These are phyloP conservation scores for Mallateleia sp. DNA, from an alignment of 2,888 invertebrate species.

Conservation along the genomic window DNA sequence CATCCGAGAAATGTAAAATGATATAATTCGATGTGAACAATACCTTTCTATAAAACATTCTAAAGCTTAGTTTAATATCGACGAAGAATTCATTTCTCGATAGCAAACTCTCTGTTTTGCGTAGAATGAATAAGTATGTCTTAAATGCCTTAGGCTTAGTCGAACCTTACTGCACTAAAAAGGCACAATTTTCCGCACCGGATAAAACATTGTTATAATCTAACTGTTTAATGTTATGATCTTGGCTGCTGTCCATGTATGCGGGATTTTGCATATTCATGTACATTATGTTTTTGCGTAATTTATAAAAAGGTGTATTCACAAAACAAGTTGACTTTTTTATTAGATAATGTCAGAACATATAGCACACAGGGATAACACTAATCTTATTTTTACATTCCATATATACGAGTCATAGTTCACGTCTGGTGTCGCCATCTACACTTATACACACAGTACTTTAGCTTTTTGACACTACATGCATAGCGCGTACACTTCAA, in stretches of 20 bases:
- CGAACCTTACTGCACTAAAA: slow-evolving; percentile 89
- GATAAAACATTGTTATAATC: slow-evolving; percentile 86
- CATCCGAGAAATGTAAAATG: slow-evolving; percentile 52
- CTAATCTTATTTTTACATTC: too few species aligned
- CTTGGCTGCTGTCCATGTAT: slow-evolving; percentile 47
- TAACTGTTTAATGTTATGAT: slow-evolving; percentile 81
- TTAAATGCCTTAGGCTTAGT: slow-evolving; percentile 86
- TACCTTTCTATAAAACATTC: slow-evolving; percentile 56
- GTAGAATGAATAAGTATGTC: slow-evolving; percentile 79
- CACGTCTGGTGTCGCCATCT: too few species aligned
- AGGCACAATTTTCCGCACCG: slow-evolving; percentile 89
- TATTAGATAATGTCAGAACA: too few species aligned
- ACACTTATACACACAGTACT: too few species aligned
- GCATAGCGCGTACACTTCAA: too few species aligned
- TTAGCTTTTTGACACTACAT: too few species aligned
- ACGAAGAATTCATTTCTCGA: slow-evolving; percentile 64
- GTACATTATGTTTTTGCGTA: too few species aligned
- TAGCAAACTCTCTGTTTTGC: slow-evolving; percentile 72
- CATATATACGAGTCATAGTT: too few species aligned
- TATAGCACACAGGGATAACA: too few species aligned
- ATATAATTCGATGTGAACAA: slow-evolving; percentile 63
- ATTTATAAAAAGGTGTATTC: too few species aligned
- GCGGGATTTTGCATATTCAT: slow-evolving; percentile 65
- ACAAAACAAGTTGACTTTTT: too few species aligned
- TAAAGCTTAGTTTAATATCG: slow-evolving; percentile 51